Conservation (phyloP, 2,113 vertebrate species). For the Rhinichthys klamathensis region DNA sequence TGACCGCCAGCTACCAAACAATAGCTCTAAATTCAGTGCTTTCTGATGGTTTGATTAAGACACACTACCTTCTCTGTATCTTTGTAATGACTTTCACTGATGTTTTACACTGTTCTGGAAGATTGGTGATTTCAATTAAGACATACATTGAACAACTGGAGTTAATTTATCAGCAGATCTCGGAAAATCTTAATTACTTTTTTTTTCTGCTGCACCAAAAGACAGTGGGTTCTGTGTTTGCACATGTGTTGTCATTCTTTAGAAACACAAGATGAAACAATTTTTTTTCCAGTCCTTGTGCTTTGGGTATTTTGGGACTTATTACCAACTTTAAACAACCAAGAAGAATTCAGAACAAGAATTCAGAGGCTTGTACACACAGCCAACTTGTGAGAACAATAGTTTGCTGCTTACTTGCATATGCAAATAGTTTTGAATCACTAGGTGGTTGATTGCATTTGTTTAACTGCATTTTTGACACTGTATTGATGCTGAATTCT, state of each 20-base stretch:
- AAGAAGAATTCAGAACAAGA: background rate
- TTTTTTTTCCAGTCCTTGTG: constrained; percentile 68
- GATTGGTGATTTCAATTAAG: constrained; percentile 72
- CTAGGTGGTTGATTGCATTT: constrained; percentile 8
- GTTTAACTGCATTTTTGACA: constrained; percentile 19
- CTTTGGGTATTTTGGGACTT: constrained; percentile 41
- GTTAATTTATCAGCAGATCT: constrained; percentile 74
- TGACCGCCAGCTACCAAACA: background rate
- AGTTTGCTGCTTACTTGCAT: constrained; percentile 2
- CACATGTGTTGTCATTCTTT: constrained; percentile 65
- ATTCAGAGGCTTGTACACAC: background rate
- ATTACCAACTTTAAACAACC: constrained; percentile 30
- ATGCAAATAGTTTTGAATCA: constrained; percentile 15
- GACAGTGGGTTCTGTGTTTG: constrained; percentile 45
- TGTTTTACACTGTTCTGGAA: constrained; percentile 65
- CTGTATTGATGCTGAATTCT: constrained; percentile 4
- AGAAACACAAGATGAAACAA: constrained; percentile 65
- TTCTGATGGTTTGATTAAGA: constrained; percentile 52
- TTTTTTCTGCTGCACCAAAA: background rate
- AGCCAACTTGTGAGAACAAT: background rate
- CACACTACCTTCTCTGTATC: constrained; percentile 46
- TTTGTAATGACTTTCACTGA: constrained; percentile 68
- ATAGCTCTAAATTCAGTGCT: constrained; percentile 19
- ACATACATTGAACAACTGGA: constrained; percentile 67
- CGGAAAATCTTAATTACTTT: constrained; percentile 75